A percentile compares a stretch with the other conserved stretches of the same genome.
Evolutionary conservation across 2,888 invertebrate species (phyloP).

Genomic region (Eugnorisma glareosa): DNA sequence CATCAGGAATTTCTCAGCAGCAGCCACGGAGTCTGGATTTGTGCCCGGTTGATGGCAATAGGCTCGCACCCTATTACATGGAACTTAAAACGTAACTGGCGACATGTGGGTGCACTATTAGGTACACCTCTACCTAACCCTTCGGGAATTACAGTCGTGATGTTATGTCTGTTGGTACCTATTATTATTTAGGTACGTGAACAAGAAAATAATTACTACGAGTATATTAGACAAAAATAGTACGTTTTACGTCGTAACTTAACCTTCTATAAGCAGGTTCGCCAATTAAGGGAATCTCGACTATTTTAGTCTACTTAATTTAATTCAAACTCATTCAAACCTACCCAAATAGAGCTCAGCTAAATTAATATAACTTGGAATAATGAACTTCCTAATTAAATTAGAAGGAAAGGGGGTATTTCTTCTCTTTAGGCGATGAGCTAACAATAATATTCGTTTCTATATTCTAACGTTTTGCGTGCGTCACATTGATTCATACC

Average conservation of each 20-base stretch:
- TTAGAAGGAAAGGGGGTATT: constrained; percentile 12
- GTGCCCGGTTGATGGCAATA: no score
- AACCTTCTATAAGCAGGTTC: neutral
- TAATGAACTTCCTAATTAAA: constrained; percentile 42
- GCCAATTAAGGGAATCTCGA: constrained; percentile 18
- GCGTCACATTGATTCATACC: no score
- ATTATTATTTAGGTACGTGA: neutral
- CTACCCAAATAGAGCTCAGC: constrained; percentile 19
- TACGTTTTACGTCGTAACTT: neutral
- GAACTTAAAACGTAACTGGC: no score
- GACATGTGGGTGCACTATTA: no score
- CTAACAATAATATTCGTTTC: constrained; percentile 35
- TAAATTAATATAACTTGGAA: constrained; percentile 35
- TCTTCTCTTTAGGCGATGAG: neutral
- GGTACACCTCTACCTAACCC: neutral
- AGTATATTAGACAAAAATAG: neutral
- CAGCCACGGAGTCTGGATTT: no score
- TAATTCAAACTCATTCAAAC: constrained; percentile 28
- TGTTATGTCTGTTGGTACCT: neutral
- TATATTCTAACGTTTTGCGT: constrained; percentile 18
- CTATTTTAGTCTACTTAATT: constrained; percentile 16
- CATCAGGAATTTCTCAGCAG: no score
- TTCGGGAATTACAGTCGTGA: neutral
- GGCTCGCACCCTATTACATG: no score
- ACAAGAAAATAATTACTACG: neutral